Evolutionary conservation across 2,113 vertebrate species (phyloP).

Genomic region (Saccopteryx leptura): DNA sequence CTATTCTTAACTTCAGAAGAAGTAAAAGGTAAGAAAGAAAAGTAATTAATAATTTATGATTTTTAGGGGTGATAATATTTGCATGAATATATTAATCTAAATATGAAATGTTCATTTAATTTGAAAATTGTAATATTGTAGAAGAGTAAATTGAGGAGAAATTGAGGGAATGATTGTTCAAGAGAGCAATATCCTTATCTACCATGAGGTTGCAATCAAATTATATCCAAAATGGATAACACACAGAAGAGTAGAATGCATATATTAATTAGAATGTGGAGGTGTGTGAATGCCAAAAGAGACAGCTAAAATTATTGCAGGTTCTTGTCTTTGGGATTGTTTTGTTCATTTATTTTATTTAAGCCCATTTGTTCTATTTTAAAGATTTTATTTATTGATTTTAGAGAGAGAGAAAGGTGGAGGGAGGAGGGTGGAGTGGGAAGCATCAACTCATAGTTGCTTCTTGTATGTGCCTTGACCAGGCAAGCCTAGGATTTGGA

Average conservation of each 20-base stretch:
- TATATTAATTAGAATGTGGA: not conserved
- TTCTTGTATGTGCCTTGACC: too few species aligned
- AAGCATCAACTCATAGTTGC: too few species aligned
- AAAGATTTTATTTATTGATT: not conserved
- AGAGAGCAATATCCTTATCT: not conserved
- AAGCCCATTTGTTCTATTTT: constrained; percentile 9
- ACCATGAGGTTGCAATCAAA: not conserved
- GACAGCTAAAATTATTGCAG: not conserved
- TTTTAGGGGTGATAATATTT: not conserved
- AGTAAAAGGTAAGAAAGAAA: not conserved
- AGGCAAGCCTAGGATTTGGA: too few species aligned
- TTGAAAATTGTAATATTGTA: not conserved
- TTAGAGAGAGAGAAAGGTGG: too few species aligned
- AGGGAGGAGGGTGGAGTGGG: too few species aligned
- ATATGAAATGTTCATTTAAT: not conserved
- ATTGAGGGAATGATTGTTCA: not conserved
- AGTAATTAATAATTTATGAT: not conserved
- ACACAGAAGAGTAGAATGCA: not conserved
- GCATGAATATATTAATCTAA: not conserved
- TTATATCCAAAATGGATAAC: not conserved
- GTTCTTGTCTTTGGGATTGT: not conserved
- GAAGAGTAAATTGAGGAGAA: not conserved
- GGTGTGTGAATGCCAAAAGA: not conserved
- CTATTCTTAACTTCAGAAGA: not conserved
- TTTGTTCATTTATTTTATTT: not conserved